phyloP scores from a whole-genome alignment of 1,140 invertebrate species.

The Dinoponera quadriceps region DNA sequence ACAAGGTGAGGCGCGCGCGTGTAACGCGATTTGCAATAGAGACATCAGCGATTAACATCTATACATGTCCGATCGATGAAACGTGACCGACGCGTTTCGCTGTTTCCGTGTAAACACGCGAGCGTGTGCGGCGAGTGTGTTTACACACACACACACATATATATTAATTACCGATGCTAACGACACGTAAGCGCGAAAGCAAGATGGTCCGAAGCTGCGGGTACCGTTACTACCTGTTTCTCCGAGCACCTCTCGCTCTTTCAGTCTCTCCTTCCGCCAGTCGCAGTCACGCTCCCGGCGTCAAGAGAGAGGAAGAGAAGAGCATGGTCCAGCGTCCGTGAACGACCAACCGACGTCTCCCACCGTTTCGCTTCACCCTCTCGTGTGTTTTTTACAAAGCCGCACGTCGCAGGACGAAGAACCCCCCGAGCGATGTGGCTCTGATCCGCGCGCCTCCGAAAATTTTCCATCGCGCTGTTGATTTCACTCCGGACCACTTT shows the following conservation, averaged over 20 bases:
- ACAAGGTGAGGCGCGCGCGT: slow-evolving; percentile 55
- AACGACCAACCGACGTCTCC: neutral
- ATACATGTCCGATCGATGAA: neutral
- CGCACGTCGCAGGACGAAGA: slow-evolving; percentile 59
- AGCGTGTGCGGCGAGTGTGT: neutral
- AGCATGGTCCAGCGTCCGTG: slow-evolving; percentile 4
- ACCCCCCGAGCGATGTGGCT: slow-evolving; percentile 52
- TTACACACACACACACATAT: neutral
- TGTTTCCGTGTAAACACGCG: neutral
- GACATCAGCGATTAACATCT: slow-evolving; percentile 7
- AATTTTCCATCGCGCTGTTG: slow-evolving; percentile 17
- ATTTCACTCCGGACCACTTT: slow-evolving; percentile 49
- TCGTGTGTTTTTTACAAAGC: neutral
- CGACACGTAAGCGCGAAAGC: slow-evolving; percentile 44
- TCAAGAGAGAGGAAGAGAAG: slow-evolving; percentile 20
- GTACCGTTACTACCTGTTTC: slow-evolving; percentile 75
- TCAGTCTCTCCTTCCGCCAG: neutral
- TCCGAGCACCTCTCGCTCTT: slow-evolving; percentile 48
- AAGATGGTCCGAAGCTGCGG: slow-evolving; percentile 32
- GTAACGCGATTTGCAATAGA: neutral
- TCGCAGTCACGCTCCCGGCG: slow-evolving; percentile 27
- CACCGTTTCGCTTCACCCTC: neutral
- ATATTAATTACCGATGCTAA: slow-evolving; percentile 40
- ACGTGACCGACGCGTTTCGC: neutral
- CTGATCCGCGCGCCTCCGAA: slow-evolving; percentile 13